A percentile compares a stretch with the other conserved stretches of the same genome.
Conservation (phyloP, 1,140 invertebrate genomes). For the Drosophila willistoni region DNA sequence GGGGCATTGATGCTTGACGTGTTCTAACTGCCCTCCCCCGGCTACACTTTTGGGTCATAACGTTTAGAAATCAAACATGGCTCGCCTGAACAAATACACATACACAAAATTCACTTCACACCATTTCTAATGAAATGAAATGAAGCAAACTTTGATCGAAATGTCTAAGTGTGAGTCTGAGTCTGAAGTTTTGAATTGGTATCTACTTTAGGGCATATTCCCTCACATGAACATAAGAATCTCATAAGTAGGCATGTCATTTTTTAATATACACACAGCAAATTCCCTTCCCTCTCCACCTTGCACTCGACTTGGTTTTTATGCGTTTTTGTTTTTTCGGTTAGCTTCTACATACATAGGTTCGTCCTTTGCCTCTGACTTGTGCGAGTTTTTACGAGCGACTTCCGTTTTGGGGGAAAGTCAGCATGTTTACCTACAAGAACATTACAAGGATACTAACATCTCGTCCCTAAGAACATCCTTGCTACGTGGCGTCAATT, state of each 20-base stretch:
- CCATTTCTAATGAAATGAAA: conserved; percentile 80
- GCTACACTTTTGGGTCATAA: conserved; percentile 56
- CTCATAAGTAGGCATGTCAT: conserved; percentile 54
- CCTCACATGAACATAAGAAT: conserved; percentile 12
- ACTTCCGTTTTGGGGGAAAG: conserved; percentile 67
- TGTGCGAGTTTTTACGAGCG: conserved; percentile 71
- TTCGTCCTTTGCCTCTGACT: conserved; percentile 25
- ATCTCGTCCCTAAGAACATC: conserved; percentile 12
- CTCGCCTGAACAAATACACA: conserved; percentile 63
- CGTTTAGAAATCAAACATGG: conserved; percentile 74
- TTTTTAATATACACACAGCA: conserved; percentile 56
- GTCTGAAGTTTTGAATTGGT: not conserved
- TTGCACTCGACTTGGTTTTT: conserved; percentile 37
- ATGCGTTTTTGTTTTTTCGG: not conserved
- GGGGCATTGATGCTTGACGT: conserved; percentile 40
- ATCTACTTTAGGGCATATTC: not conserved
- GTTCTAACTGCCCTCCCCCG: not conserved
- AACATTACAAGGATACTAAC: conserved; percentile 71
- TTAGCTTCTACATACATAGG: not conserved
- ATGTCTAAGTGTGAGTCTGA: too few species aligned
- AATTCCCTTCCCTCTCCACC: conserved; percentile 2
- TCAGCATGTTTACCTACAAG: conserved; percentile 78
- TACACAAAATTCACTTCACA: conserved; percentile 44
- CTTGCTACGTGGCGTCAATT: conserved; percentile 71
- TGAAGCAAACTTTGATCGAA: conserved; percentile 36